A percentile compares a stretch with the other conserved stretches of the same genome.
Evolutionary conservation across 2,797 vertebrate genomes (phyloP).

Genomic region (Lacerta bilineata): DNA sequence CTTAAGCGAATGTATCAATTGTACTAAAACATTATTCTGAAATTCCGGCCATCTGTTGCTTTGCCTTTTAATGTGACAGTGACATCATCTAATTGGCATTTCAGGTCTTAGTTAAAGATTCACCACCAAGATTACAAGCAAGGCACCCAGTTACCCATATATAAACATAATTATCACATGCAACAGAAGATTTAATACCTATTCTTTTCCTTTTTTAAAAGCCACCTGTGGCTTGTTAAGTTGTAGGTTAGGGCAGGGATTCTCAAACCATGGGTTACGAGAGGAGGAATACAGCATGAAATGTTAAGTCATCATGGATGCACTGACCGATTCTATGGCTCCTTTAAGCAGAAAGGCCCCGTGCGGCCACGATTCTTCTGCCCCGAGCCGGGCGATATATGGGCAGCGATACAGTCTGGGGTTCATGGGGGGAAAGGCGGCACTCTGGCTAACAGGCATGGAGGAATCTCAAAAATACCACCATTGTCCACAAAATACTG

Average conservation of each 20-base stretch:
- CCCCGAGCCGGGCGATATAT: not conserved
- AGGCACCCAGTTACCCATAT: not conserved
- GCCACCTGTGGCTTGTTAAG: not conserved
- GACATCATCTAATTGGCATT: constrained; percentile 14
- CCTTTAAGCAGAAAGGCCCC: not conserved
- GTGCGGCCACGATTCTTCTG: not conserved
- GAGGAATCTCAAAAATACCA: not conserved
- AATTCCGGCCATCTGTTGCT: not conserved
- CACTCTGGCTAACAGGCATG: not conserved
- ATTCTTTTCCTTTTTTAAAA: not conserved
- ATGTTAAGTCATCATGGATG: not conserved
- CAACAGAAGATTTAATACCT: not conserved
- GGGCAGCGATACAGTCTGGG: not conserved
- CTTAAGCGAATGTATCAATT: rapidly evolving
- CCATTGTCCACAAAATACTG: not conserved
- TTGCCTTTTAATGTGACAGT: constrained; percentile 21
- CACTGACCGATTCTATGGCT: not conserved
- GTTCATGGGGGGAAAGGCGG: not conserved
- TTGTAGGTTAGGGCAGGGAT: not conserved
- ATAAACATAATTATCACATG: constrained; percentile 14
- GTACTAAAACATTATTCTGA: constrained; percentile 6
- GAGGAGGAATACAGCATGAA: not conserved
- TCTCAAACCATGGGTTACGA: not conserved
- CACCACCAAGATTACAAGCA: constrained; percentile 24
- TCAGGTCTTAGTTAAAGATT: constrained; percentile 2